Evolutionary conservation across 2,113 vertebrate genomes (phyloP), one percentile per base, ranked within the genome.

Genomic region (Casuarius casuarius): DNA sequence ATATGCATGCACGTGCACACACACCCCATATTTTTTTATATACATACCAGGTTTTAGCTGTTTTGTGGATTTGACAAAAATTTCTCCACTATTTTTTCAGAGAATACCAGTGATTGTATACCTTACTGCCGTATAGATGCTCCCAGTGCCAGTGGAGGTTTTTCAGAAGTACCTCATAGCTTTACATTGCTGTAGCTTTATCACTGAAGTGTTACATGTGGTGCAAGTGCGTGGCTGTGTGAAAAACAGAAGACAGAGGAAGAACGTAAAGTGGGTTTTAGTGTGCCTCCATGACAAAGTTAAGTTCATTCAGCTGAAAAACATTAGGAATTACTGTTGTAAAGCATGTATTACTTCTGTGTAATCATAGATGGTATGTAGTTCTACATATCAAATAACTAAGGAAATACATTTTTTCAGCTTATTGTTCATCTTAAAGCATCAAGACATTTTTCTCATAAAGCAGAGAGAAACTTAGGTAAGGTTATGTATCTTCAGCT

Each of bases 171-270:
- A 16, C 52, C 46, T 80, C 7, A 4, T 3, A 56, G 71, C 33
- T 86, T 79, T 68, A 76, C 21, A 52, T 52, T 56, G 23, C n/a
- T 86, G 38, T 29, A 84, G 12, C 89, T 87, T 56, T 70, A 63
- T 61, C 6, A 11, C 10, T 51, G 17, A 44, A 48, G 2, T 66
- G 14, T 48, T 42, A 14, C 26, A 35, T 80, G 84, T 59, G 68
- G 1, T 0, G 0, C 38, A 51, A n/a, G 21, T 83, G 10, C 73
- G 15, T 77, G 29, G 33, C 49, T 77, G 3, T 70, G 14, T 26
- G 65, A 40, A 87, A 89, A 87, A 81, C 11, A 65, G 46, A 48
- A 48, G 26, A 22, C 48, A 28, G 79, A 80, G 35, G 22, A 70
- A 49, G 49, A 73, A 28, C 20, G 0, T 52, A 20, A 67, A 58